phyloP scores from a whole-genome alignment of 2,113 vertebrate species.

The Madoqua kirkii region DNA sequence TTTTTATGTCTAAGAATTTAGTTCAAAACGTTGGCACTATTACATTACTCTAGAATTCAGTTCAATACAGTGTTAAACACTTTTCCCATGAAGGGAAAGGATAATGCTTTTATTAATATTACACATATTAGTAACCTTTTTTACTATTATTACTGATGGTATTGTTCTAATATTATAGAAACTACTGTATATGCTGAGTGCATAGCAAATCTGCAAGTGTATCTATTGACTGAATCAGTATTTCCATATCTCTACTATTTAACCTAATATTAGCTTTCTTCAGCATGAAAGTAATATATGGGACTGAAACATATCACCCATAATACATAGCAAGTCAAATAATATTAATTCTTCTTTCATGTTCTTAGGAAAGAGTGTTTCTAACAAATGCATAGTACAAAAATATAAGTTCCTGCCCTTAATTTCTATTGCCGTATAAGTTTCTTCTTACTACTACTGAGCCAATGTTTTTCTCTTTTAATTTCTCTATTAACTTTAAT shows the following conservation, averaged over 20 bases:
- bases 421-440: conserved; percentile 49
- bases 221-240: background rate
- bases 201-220: background rate
- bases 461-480: conserved; percentile 70
- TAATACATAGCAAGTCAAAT: conserved; percentile 1
- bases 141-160: background rate
- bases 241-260: background rate
- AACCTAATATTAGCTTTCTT: background rate
- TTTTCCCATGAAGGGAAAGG: background rate
- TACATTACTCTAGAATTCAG: background rate
- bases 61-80: background rate
- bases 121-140: background rate
- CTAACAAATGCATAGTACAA: conserved; percentile 15
- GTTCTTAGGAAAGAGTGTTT: conserved; percentile 17
- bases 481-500: conserved; percentile 81
- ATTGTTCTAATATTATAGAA: background rate
- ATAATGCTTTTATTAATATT: background rate
- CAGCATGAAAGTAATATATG: background rate
- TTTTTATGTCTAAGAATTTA: background rate
- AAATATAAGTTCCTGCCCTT: conserved; percentile 29
- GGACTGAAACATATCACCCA: background rate
- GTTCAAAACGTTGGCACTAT: background rate
- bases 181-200: background rate
- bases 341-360: background rate
- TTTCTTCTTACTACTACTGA: background rate